Evolutionary conservation across 2,113 vertebrate species (phyloP), one percentile per base, ranked within the genome.

Genomic region (Procapra przewalskii): DNA sequence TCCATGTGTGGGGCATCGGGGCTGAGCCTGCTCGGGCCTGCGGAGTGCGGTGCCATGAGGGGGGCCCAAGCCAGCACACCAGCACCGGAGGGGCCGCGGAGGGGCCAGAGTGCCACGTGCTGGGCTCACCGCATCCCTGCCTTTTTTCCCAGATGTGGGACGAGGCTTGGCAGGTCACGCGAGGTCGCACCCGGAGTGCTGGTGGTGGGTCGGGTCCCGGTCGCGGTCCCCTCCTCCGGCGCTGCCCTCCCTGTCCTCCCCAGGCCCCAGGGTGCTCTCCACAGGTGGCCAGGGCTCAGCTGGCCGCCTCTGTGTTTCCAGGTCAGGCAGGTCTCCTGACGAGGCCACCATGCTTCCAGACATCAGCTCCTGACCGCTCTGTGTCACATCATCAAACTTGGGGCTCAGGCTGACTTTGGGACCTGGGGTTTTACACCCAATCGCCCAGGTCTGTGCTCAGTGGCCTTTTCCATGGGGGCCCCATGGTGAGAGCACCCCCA

Each of bases 131-230:
- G 19, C 45, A 23, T 5, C 13, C 29, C 43, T 12, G 25, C 54
- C 43, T 33, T 14, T 45, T 12, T 79, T 17, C 31, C 45, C 14
- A n/a, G 71, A 11, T 3, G 29, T 2, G 5, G 29, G 31, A 7
- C 1, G 29, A 45, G 40, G 52, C n/a, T 15, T 21, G 36, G 52
- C 3, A 3, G 88, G 52, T 45, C 88, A 11, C 29, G 23, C 2
- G 0, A 45, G 27, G 52, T 45, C 7, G 0, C 1, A 0, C 29
- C 29, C 0, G 2, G 27, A 57, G 12, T 6, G 29, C 3, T 1
- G 5, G 88, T 33, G 67, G 75, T 40, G 14, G 55, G 36, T 40
- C 7, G 23, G 88, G 36, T 33, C 36, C 50, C 7, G 0, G 29
- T 33, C 12, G 2, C 13, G 0, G 52, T 16, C 27, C 21, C 33